A percentile compares a stretch with the other conserved stretches of the same genome.
Evolutionary conservation across 2,797 vertebrate species (phyloP).

Genomic region (Spinibarbus caldwelli): DNA sequence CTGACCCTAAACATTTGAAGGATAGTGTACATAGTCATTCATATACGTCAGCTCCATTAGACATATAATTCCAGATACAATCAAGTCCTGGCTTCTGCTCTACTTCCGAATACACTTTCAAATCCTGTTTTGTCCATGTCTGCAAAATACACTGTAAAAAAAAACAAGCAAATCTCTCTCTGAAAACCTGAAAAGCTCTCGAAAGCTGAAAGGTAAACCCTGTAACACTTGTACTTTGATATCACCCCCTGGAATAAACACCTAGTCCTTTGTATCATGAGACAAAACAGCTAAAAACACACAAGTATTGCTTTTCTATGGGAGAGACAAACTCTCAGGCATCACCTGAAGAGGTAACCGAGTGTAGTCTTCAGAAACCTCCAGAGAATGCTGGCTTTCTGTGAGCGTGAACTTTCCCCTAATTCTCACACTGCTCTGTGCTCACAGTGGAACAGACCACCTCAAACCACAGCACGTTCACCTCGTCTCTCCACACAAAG

Average conservation of each 20-base stretch:
- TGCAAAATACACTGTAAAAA: conserved; percentile 14
- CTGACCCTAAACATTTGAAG: background rate
- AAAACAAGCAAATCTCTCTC: conserved; percentile 16
- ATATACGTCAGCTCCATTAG: background rate
- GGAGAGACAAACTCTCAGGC: background rate
- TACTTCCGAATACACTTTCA: background rate
- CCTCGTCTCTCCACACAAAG: conserved; percentile 47
- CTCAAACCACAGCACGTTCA: conserved; percentile 52
- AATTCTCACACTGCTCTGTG: conserved; percentile 78
- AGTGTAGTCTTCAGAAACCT: conserved; percentile 17
- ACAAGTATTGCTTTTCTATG: conserved; percentile 4
- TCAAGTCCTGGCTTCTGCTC: too few species aligned
- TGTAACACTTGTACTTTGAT: conserved; percentile 25
- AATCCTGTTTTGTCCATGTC: conserved; percentile 36
- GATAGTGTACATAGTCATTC: background rate
- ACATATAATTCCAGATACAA: background rate
- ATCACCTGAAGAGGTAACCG: conserved; percentile 1
- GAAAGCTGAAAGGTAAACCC: conserved; percentile 11
- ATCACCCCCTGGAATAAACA: conserved; percentile 24
- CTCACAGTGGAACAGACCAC: conserved; percentile 56
- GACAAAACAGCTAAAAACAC: conserved; percentile 28
- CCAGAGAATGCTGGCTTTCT: conserved; percentile 52
- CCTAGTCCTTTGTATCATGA: background rate
- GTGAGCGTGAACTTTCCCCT: conserved; percentile 79
- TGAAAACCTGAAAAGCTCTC: conserved; percentile 17